phyloP scores from a whole-genome alignment of 2,888 invertebrate genomes.

The Drosophila picticornis region DNA sequence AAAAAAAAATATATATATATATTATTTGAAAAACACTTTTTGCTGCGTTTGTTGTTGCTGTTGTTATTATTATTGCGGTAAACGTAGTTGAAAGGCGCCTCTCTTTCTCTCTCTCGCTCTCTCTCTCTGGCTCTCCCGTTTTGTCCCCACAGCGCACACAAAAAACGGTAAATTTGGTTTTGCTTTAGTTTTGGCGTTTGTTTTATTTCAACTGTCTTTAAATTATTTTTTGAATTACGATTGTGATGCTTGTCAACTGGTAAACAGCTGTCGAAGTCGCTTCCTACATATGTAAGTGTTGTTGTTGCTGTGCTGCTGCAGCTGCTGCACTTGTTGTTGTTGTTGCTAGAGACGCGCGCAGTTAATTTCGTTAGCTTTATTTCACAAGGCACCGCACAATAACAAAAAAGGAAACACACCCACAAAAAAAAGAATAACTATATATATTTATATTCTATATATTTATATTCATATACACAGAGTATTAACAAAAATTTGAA shows the following conservation, averaged over 20 bases:
- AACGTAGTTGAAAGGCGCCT: constrained; percentile 33
- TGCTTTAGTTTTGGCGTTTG: constrained; percentile 13
- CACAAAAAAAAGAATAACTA: constrained; percentile 8
- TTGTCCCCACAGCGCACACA: constrained; percentile 7
- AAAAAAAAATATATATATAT: constrained; percentile 24
- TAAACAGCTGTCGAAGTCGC: constrained; percentile 75
- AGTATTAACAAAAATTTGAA: constrained; percentile 49
- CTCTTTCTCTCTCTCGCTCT: constrained; percentile 11
- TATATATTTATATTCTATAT: constrained; percentile 8
- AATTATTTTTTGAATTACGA: constrained; percentile 31
- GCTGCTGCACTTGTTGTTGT: constrained; percentile 37
- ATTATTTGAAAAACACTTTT: constrained; percentile 52
- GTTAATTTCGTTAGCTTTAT: constrained; percentile 22
- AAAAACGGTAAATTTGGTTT: constrained; percentile 42
- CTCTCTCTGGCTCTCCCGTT: constrained; percentile 9
- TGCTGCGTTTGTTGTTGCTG: constrained; percentile 21
- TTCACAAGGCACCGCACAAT: constrained; percentile 27
- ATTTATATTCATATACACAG: constrained; percentile 1
- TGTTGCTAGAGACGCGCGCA: constrained; percentile 34
- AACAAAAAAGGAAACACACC: constrained; percentile 26
- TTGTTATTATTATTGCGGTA: constrained; percentile 46
- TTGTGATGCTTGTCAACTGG: constrained; percentile 40
- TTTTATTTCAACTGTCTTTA: constrained; percentile 26
- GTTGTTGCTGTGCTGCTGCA: constrained; percentile 31
- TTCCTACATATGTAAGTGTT: constrained; percentile 39